A percentile compares a stretch with the other conserved stretches of the same genome.
phyloP scores from a whole-genome alignment of 2,113 vertebrate genomes.

The Fregetta grallaria region DNA sequence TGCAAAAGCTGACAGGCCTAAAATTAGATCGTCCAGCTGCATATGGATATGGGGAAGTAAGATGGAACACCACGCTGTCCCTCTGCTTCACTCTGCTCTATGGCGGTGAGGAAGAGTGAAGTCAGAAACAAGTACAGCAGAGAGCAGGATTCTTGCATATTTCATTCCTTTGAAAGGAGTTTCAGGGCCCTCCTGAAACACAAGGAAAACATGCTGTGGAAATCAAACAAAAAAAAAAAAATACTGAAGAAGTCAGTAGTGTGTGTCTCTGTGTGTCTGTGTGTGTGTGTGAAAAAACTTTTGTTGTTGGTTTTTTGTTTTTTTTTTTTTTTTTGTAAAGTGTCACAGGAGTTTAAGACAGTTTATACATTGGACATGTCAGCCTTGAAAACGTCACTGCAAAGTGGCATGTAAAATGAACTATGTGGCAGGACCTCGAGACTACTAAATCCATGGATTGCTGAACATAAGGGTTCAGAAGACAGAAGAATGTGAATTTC shows the following conservation, averaged over 20 bases:
- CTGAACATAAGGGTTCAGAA: neutral
- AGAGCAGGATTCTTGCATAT: neutral
- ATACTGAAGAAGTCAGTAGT: neutral
- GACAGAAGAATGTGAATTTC: neutral
- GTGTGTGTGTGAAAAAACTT: neutral
- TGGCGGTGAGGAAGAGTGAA: neutral
- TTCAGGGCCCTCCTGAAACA: neutral
- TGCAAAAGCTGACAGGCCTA: neutral
- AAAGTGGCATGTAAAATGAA: neutral
- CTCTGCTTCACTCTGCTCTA: neutral
- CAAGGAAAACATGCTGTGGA: neutral
- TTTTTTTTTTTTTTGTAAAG: neutral
- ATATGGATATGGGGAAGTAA: slow-evolving; percentile 1
- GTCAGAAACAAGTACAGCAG: neutral
- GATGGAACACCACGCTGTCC: neutral
- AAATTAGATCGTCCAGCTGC: slow-evolving; percentile 24
- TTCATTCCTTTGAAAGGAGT: neutral
- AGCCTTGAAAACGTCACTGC: neutral
- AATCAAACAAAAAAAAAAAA: neutral
- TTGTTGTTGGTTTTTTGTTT: neutral
- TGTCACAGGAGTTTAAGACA: neutral
- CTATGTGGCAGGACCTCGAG: neutral
- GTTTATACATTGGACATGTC: neutral
- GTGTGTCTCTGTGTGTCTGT: neutral
- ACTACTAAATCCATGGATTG: neutral